These are phyloP conservation scores for Mylabris phalerata DNA, from an alignment of 1,140 invertebrate genomes.

Conservation along the genomic window DNA sequence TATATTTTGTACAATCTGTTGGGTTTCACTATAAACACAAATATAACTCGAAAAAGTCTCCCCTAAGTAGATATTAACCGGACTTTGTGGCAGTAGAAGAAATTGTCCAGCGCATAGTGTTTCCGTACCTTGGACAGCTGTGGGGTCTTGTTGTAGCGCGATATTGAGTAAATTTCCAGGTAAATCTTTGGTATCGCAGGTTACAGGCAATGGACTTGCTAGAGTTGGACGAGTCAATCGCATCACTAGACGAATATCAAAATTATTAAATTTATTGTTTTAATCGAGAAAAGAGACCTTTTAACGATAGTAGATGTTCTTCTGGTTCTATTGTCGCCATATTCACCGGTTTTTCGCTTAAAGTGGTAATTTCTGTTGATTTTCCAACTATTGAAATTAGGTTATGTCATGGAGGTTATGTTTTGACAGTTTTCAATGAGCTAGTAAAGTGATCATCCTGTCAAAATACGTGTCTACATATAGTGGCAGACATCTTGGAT, in stretches of 20 bases:
- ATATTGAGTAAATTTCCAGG: conserved; percentile 71
- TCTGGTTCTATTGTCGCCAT: conserved; percentile 27
- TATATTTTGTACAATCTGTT: conserved; percentile 72
- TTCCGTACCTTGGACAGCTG: conserved; percentile 69
- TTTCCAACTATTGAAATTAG: too few species aligned
- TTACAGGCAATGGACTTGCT: conserved; percentile 68
- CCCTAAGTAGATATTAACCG: conserved; percentile 77
- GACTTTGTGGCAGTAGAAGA: conserved; percentile 89
- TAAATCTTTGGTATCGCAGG: conserved; percentile 77
- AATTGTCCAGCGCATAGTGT: conserved; percentile 80
- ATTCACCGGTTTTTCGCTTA: too few species aligned
- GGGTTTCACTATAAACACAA: conserved; percentile 92
- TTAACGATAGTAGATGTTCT: conserved; percentile 37
- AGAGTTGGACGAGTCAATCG: conserved; percentile 81
- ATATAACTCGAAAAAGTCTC: conserved; percentile 98
- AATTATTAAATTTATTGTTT: conserved; percentile 2
- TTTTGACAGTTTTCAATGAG: too few species aligned
- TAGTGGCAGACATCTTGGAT: too few species aligned
- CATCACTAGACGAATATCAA: conserved; percentile 65
- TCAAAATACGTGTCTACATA: too few species aligned
- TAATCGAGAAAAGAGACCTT: conserved; percentile 23
- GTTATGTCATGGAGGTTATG: too few species aligned
- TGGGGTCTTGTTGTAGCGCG: conserved; percentile 70
- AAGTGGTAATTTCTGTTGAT: too few species aligned
- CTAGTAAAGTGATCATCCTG: too few species aligned